phyloP scores from a whole-genome alignment of 2,888 invertebrate species.

The Kryphioiulus occultus region DNA sequence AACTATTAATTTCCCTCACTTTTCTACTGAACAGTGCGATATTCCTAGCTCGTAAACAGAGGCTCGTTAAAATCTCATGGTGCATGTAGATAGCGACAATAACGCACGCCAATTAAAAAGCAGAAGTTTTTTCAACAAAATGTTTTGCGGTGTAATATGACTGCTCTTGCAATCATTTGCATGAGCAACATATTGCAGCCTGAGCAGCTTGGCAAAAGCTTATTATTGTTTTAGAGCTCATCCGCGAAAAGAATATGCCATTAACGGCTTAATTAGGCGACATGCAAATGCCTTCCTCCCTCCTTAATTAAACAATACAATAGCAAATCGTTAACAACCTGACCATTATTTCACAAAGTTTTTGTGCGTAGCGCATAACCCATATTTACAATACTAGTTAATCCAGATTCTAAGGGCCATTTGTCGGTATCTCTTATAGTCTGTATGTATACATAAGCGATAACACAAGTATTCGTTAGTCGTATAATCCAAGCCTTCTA shows the following conservation, averaged over 20 bases:
- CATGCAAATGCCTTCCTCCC: not conserved
- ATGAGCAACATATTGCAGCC: conserved; percentile 13
- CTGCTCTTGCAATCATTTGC: not conserved
- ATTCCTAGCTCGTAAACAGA: not conserved
- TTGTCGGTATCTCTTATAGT: not conserved
- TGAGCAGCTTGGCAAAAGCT: conserved; percentile 27
- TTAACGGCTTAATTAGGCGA: conserved; percentile 37
- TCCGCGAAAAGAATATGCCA: conserved; percentile 34
- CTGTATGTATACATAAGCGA: no score
- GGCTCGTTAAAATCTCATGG: not conserved
- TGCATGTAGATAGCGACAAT: not conserved
- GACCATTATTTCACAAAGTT: not conserved
- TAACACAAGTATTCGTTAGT: no score
- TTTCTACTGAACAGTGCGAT: not conserved
- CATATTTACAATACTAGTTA: not conserved
- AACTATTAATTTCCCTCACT: not conserved
- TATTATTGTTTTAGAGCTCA: conserved; percentile 34
- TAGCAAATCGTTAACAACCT: not conserved
- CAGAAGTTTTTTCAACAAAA: not conserved
- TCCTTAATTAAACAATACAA: conserved; percentile 36
- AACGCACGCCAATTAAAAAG: not conserved
- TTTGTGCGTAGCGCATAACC: not conserved
- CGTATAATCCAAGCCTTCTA: no score
- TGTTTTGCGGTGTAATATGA: not conserved
- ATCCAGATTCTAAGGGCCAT: not conserved